A percentile compares a stretch with the other conserved stretches of the same genome.
phyloP scores from a whole-genome alignment of 1,140 invertebrate genomes.

The Lordiphosa collinella region DNA sequence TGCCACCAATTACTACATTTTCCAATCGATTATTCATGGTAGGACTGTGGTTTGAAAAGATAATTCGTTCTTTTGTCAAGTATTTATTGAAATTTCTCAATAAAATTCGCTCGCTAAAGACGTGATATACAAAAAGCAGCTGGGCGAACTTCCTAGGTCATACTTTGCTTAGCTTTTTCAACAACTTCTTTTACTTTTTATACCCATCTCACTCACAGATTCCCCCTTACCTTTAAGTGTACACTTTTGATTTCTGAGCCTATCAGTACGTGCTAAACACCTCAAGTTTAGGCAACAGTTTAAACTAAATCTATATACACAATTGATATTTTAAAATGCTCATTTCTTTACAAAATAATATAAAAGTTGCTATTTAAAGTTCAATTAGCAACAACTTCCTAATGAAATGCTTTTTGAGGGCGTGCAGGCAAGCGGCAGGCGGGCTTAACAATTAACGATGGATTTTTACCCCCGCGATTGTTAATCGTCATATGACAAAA shows the following conservation, averaged over 20 bases:
- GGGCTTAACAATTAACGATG: slow-evolving; percentile 32
- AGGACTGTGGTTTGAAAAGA: no score
- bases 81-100: no score
- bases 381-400: slow-evolving; percentile 36
- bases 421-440: slow-evolving; percentile 6
- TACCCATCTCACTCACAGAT: no score
- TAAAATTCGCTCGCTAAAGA: no score
- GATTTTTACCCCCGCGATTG: slow-evolving; percentile 7
- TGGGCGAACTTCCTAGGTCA: no score
- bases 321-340: slow-evolving; percentile 17
- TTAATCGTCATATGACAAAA: slow-evolving; percentile 59
- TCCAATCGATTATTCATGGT: no score
- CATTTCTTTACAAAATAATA: slow-evolving; percentile 2
- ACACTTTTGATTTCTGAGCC: slow-evolving; percentile 1
- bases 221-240: no score
- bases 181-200: no score
- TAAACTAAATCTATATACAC: background rate
- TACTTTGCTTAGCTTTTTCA: no score
- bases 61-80: no score
- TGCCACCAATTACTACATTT: no score
- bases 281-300: background rate
- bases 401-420: slow-evolving; percentile 36
- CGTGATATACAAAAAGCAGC: no score
- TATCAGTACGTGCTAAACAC: slow-evolving; percentile 5
- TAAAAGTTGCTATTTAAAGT: slow-evolving; percentile 38